Evolutionary conservation across 1,140 invertebrate species (phyloP), one percentile per base, ranked within the genome.

Genomic region (Acromyrmex echinatior): DNA sequence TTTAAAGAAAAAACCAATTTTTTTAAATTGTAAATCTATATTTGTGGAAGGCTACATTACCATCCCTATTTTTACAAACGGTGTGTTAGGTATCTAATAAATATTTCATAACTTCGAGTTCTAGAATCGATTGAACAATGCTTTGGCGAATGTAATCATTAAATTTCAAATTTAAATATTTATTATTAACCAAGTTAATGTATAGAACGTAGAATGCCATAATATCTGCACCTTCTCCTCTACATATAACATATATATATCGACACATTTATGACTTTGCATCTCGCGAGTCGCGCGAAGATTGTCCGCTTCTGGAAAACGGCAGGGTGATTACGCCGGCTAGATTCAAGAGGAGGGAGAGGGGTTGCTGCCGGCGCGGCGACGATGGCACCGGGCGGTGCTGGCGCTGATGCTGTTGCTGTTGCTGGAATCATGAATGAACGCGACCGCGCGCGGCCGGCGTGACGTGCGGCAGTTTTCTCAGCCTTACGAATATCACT

Each of bases 381-480:
- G 31, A 31, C 31, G 31, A 3, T 6, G 31, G 31, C 31, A 31
- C 31, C 31, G 10, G 28, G 35, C 16, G 86, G 66, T 39, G n/a
- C 35, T 12, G 31, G 31, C 18, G 31, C 31, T 35, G 63, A 10
- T 35, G 16, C 63, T 66, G 65, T 9, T 31, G 62, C 25, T 81
- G 28, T 28, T 28, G 28, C 28, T 28, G 87, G 68, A 31, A 92
- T 91, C 93, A 95, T 95, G 94, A 94, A 95, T 95, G 94, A 94
- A 94, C 93, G 91, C 90, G 86, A 76, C 25, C 66, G 88, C 91
- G 66, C 74, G 66, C 74, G 81, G 86, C 92, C 92, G 90, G 90
- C 91, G 76, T 77, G 78, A 53, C 88, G 70, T 25, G 39, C 63
- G 28, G 18, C 25, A 25, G 66, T 45, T 45, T 79, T 79, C 39